These are phyloP conservation scores for Hydropsyche betteni DNA, from an alignment of 2,888 invertebrate genomes.

Conservation along the genomic window DNA sequence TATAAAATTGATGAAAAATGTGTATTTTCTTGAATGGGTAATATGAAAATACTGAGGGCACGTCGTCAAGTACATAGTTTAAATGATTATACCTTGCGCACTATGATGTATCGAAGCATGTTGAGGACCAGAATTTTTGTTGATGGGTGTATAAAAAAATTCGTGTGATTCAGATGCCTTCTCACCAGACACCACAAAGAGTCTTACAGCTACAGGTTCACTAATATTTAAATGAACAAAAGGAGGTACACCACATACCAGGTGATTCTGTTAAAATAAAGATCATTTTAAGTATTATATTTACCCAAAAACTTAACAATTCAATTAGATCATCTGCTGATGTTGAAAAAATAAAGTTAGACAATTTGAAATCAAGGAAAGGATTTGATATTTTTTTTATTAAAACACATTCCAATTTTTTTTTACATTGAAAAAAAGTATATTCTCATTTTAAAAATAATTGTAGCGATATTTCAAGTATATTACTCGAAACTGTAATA, in stretches of 20 bases:
- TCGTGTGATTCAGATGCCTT: slow-evolving; percentile 86
- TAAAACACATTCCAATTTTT: too few species aligned
- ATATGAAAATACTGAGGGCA: slow-evolving; percentile 1
- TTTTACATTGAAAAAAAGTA: too few species aligned
- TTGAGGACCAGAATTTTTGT: slow-evolving; percentile 57
- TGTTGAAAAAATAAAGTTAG: too few species aligned
- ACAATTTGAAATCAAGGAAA: too few species aligned
- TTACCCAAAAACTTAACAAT: neutral
- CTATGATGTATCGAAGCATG: slow-evolving; percentile 57
- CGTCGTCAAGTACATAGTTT: neutral
- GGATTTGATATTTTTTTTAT: too few species aligned
- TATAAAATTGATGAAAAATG: neutral
- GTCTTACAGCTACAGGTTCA: slow-evolving; percentile 77
- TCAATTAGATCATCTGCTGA: neutral
- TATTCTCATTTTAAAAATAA: too few species aligned
- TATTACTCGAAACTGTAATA: too few species aligned
- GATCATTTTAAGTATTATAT: slow-evolving; percentile 43
- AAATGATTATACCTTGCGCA: slow-evolving; percentile 46
- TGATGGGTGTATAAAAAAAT: slow-evolving; percentile 79
- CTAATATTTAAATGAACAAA: slow-evolving; percentile 74
- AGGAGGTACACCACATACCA: slow-evolving; percentile 86
- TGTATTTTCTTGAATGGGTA: slow-evolving; percentile 7
- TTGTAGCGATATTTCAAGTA: too few species aligned
- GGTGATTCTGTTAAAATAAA: slow-evolving; percentile 74
- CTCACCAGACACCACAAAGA: slow-evolving; percentile 85